Evolutionary conservation across 1,140 invertebrate genomes (phyloP).

Genomic region (Apocrypta bakeri): DNA sequence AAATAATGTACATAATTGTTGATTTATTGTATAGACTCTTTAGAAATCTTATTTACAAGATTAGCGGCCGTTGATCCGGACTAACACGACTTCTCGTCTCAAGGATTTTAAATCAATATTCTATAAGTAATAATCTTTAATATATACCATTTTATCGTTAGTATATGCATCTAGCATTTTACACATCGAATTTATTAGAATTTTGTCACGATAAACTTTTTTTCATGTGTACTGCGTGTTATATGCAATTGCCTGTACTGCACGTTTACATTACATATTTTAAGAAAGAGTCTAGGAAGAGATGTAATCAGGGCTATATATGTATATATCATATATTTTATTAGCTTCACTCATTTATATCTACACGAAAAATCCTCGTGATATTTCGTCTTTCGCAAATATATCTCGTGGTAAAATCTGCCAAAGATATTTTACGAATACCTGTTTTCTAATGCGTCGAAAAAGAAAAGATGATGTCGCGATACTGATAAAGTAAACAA

Average conservation of each 20-base stretch:
- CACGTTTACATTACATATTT: neutral
- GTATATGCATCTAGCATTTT: neutral
- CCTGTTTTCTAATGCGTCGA: neutral
- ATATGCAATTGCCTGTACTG: neutral
- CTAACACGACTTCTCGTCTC: no score
- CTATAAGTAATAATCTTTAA: neutral
- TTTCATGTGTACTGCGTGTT: neutral
- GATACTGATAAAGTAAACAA: slow-evolving; percentile 3
- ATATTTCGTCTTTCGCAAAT: neutral
- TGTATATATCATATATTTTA: no score
- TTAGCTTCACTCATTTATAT: neutral
- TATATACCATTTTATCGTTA: neutral
- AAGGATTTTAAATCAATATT: neutral
- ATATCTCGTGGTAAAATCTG: no score
- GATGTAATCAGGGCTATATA: no score
- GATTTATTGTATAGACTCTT: neutral
- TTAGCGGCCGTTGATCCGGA: neutral
- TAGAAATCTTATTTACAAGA: neutral
- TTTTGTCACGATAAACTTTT: slow-evolving; percentile 27
- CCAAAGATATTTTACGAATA: neutral
- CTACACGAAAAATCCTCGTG: neutral
- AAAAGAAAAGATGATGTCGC: neutral
- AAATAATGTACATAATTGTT: neutral
- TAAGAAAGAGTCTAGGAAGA: no score
- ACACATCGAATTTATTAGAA: neutral